Conservation (phyloP, 2,797 vertebrate species). For the Luscinia megarhynchos region DNA sequence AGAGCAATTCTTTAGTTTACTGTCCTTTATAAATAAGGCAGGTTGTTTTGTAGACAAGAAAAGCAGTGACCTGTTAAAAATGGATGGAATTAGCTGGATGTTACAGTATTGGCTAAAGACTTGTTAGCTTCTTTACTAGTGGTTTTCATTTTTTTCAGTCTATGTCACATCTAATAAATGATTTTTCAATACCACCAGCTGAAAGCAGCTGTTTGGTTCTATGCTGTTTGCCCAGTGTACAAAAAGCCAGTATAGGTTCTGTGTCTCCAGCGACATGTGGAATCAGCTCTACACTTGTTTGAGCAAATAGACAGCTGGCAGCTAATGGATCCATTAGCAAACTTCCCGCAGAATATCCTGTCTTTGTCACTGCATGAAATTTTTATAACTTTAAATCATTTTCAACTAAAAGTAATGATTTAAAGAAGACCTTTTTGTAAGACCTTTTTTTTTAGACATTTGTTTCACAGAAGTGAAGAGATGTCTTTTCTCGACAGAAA, state of each 20-base stretch:
- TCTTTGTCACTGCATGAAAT: conserved; percentile 16
- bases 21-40: neutral
- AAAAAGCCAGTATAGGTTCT: neutral
- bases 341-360: neutral
- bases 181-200: neutral
- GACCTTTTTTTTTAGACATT: neutral
- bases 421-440: neutral
- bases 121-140: neutral
- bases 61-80: neutral
- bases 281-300: neutral
- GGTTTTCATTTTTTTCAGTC: neutral
- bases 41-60: neutral
- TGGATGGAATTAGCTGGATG: neutral
- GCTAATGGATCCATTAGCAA: conserved; percentile 26
- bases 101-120: neutral
- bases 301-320: neutral
- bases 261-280: neutral
- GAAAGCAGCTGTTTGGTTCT: conserved; percentile 11
- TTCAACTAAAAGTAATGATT: too few relatives aligned
- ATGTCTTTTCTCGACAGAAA: neutral
- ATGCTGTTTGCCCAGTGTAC: neutral
- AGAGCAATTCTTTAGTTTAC: neutral
- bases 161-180: neutral
- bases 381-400: conserved; percentile 36
- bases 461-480: neutral